A percentile compares a stretch with the other conserved stretches of the same genome.
phyloP scores from a whole-genome alignment of 1,140 invertebrate genomes.

The Paramacrobiotus metropolitanus region DNA sequence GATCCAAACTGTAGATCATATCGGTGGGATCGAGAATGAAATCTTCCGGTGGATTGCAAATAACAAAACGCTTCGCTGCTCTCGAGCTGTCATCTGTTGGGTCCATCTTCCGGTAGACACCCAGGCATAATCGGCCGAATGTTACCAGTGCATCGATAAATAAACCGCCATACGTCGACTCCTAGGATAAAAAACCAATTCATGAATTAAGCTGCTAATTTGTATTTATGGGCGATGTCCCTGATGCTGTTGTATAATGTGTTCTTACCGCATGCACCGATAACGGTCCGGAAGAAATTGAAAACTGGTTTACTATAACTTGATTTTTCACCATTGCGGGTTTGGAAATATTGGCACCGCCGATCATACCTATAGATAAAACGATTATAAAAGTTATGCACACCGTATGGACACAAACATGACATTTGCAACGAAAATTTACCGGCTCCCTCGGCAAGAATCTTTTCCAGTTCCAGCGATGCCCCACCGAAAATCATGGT shows the following conservation, averaged over 20 bases:
- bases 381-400: background rate
- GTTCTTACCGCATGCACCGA: background rate
- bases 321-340: background rate
- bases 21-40: conserved; percentile 22
- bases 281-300: background rate
- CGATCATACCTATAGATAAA: background rate
- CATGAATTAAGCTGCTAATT: background rate
- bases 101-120: conserved; percentile 2
- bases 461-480: background rate
- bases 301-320: background rate
- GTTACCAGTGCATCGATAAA: conserved; percentile 3
- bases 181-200: background rate
- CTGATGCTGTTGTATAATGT: too few species aligned
- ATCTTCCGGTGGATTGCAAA: conserved; percentile 24
- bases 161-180: background rate
- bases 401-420: background rate
- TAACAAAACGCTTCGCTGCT: conserved; percentile 25
- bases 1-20: conserved; percentile 15
- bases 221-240: too few species aligned
- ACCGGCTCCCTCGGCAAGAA: background rate
- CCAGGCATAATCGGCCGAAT: background rate
- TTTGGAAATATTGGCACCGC: background rate
- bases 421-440: background rate
- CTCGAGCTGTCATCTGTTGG: background rate
- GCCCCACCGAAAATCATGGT: conserved; percentile 2